phyloP scores from a whole-genome alignment of 1,140 invertebrate species.

The Zaprionus gabonicus region DNA sequence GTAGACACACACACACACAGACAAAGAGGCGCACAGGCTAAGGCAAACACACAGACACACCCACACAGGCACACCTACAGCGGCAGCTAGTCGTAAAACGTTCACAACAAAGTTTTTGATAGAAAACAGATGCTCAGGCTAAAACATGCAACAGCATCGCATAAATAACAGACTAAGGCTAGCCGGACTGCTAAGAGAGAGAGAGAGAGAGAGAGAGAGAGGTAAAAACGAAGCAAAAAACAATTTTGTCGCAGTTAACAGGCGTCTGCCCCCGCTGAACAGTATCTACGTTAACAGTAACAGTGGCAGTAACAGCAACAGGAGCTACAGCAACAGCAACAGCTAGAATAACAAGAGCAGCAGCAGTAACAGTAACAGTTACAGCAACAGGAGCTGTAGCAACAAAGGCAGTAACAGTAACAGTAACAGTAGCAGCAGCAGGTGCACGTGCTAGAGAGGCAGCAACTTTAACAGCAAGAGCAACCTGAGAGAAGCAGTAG shows the following conservation, averaged over 20 bases:
- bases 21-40: not conserved
- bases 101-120: conserved; percentile 69
- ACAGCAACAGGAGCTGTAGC: conserved; percentile 4
- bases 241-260: conserved; percentile 13
- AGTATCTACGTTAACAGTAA: not conserved
- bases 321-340: not conserved
- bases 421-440: not conserved
- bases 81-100: conserved; percentile 37
- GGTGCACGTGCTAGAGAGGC: too few species aligned
- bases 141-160: conserved; percentile 75
- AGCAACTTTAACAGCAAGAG: not conserved
- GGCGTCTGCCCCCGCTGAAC: not conserved
- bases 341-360: not conserved
- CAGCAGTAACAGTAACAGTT: not conserved
- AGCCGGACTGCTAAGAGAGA: conserved; percentile 67
- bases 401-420: not conserved
- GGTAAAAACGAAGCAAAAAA: conserved; percentile 1
- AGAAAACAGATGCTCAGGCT: conserved; percentile 60
- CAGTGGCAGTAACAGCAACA: not conserved
- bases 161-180: conserved; percentile 78
- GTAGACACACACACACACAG: conserved; percentile 36
- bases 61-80: conserved; percentile 5
- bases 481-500: too few species aligned
- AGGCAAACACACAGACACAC: conserved; percentile 18
- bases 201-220: not conserved